phyloP scores from a whole-genome alignment of 2,113 vertebrate species.

The Peromyscus polionotus region DNA sequence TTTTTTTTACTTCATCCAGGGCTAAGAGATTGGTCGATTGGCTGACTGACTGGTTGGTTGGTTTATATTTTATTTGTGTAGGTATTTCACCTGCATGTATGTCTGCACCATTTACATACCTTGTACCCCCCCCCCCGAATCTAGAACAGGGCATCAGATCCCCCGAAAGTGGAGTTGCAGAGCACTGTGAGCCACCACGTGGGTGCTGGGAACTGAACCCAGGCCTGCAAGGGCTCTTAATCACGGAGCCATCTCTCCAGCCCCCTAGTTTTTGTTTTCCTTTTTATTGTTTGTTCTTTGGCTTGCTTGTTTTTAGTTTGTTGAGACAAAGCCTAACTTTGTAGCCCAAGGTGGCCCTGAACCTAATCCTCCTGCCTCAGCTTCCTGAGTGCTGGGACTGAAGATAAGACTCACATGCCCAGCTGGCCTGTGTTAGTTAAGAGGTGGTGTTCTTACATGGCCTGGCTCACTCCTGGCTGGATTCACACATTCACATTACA shows the following conservation, averaged over 20 bases:
- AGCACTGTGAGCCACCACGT: no score
- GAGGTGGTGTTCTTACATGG: background rate
- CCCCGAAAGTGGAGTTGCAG: background rate
- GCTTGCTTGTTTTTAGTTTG: background rate
- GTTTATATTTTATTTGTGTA: background rate
- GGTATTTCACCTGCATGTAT: background rate
- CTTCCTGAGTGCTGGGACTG: background rate
- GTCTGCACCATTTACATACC: background rate
- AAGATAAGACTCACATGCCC: background rate
- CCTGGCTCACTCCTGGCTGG: background rate
- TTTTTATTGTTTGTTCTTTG: background rate
- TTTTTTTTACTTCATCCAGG: background rate
- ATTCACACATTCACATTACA: rapidly evolving
- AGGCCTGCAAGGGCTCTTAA: background rate
- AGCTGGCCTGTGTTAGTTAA: background rate
- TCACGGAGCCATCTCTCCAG: background rate
- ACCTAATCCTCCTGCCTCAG: background rate
- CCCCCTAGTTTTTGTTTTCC: background rate
- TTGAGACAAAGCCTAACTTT: background rate
- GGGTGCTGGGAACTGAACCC: background rate
- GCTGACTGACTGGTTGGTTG: background rate
- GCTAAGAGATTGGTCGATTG: background rate
- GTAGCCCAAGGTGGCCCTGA: background rate
- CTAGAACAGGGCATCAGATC: background rate
- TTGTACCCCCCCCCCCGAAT: no score